A percentile compares a stretch with the other conserved stretches of the same genome.
Conservation (phyloP, 2,888 invertebrate genomes). For the Pandemis heparana region DNA sequence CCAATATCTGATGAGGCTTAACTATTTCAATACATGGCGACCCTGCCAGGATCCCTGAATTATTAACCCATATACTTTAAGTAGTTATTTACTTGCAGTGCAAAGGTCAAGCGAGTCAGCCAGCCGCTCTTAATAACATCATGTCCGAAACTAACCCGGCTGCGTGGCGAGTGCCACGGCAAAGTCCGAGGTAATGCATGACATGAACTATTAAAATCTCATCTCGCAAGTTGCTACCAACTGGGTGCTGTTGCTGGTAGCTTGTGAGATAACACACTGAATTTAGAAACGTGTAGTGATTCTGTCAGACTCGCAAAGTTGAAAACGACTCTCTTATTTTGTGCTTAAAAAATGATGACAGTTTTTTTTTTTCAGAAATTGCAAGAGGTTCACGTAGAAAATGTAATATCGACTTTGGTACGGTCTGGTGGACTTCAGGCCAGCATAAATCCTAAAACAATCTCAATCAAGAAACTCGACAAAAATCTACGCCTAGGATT, state of each 20-base stretch:
- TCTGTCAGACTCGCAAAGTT: neutral
- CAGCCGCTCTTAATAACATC: neutral
- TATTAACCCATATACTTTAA: neutral
- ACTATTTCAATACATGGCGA: no score
- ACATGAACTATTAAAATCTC: constrained; percentile 30
- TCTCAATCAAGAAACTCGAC: no score
- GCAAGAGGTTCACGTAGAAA: no score
- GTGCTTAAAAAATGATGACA: no score
- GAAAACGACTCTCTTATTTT: no score
- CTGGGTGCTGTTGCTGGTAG: neutral
- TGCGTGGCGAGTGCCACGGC: neutral
- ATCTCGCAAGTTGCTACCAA: constrained; percentile 9
- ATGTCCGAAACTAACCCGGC: neutral
- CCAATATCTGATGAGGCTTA: no score
- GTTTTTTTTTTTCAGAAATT: no score
- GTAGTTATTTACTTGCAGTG: neutral
- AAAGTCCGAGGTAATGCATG: constrained; percentile 7
- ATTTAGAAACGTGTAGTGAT: neutral
- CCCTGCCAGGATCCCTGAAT: no score
- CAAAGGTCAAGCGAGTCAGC: neutral
- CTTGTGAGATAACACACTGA: neutral
- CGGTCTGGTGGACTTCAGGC: no score
- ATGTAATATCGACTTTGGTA: no score
- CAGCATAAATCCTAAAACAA: no score
- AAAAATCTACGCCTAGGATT: no score